Percentiles rank a stretch among this genome's conserved stretches.
Conservation (phyloP, 2,888 invertebrate genomes). For the Tenthredo notha region DNA sequence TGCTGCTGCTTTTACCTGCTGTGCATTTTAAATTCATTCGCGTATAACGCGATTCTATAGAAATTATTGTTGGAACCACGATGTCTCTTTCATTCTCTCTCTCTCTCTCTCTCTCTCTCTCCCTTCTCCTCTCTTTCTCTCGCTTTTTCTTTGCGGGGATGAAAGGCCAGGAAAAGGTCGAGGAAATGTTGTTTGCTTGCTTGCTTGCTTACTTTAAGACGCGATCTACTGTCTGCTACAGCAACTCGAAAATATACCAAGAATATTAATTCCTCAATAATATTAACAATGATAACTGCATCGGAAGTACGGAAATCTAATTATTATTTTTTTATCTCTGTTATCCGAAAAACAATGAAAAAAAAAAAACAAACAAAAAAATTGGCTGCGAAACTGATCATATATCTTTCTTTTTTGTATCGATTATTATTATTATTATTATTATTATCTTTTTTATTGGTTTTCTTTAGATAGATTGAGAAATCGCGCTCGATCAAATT, state of each 20-base stretch:
- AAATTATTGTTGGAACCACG: conserved; percentile 8
- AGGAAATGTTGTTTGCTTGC: conserved; percentile 9
- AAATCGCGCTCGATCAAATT: background rate
- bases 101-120: no score
- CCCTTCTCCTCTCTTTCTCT: background rate
- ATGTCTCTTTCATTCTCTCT: conserved; percentile 5
- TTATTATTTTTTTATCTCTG: background rate
- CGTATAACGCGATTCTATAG: conserved; percentile 16
- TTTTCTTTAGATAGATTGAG: background rate
- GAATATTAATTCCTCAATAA: background rate
- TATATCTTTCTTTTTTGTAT: background rate
- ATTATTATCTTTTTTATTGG: background rate
- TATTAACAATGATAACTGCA: background rate
- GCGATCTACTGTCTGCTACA: background rate
- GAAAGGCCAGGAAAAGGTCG: conserved; percentile 48
- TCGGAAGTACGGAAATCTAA: background rate
- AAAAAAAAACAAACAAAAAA: background rate
- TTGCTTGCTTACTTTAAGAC: background rate
- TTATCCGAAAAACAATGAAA: background rate
- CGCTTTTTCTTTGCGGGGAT: background rate
- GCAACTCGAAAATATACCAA: background rate
- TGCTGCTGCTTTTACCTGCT: conserved; percentile 32
- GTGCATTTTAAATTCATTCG: conserved; percentile 39
- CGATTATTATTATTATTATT: no score
- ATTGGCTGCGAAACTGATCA: background rate